Percentiles rank a stretch among this genome's conserved stretches.
Evolutionary conservation across 1,140 invertebrate species (phyloP).

Genomic region (Drosophila trapezifrons): DNA sequence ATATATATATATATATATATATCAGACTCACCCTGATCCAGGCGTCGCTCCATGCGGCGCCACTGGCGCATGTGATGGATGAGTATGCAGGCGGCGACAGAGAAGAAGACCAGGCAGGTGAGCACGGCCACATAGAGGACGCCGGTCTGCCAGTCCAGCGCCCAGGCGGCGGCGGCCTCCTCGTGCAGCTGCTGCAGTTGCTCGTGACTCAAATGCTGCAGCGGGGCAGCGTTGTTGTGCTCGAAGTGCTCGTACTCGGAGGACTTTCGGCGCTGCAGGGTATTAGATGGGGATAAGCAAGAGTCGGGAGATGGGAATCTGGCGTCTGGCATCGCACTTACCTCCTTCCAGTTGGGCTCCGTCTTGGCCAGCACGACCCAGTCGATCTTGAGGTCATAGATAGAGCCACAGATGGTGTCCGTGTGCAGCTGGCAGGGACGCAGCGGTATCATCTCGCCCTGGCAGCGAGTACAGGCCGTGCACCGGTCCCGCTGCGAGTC

Average conservation of each 20-base stretch:
- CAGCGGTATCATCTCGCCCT: constrained; percentile 75
- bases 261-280: constrained; percentile 75
- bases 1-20: too few relatives aligned
- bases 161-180: constrained; percentile 67
- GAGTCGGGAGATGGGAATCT: too few relatives aligned
- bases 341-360: constrained; percentile 83
- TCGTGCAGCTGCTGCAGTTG: constrained; percentile 79
- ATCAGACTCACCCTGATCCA: constrained; percentile 85
- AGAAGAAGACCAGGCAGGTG: constrained; percentile 88
- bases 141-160: constrained; percentile 86
- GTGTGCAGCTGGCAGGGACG: constrained; percentile 81
- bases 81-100: constrained; percentile 87
- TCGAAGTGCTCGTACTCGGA: constrained; percentile 72
- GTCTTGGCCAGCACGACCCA: constrained; percentile 79
- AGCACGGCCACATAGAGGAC: constrained; percentile 86
- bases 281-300: not conserved
- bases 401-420: constrained; percentile 80
- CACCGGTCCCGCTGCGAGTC: constrained; percentile 72
- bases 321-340: constrained; percentile 31
- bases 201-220: constrained; percentile 77
- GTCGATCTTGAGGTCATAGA: constrained; percentile 82
- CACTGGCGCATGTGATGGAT: constrained; percentile 87
- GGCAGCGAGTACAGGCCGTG: constrained; percentile 75
- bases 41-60: constrained; percentile 86
- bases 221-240: constrained; percentile 32